These are phyloP conservation scores for Macrobrachium rosenbergii DNA, from an alignment of 1,140 invertebrate species.

Conservation along the genomic window DNA sequence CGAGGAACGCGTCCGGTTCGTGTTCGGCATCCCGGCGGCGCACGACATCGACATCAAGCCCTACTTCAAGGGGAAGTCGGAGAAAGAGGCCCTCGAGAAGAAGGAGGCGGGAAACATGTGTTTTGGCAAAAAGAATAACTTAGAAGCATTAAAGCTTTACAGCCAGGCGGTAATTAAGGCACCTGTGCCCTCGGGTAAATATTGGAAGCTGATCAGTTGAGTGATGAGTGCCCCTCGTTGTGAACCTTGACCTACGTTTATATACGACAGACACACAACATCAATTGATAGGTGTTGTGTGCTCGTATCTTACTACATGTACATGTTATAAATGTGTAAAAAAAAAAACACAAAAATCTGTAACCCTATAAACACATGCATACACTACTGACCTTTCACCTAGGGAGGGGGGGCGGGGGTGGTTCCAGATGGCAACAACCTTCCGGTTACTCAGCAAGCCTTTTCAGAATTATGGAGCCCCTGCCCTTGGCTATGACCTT, in stretches of 20 bases:
- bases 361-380: no score
- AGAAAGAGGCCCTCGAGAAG: slow-evolving; percentile 75
- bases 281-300: background rate
- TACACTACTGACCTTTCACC: no score
- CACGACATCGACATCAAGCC: slow-evolving; percentile 67
- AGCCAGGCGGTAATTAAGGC: slow-evolving; percentile 78
- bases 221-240: slow-evolving; percentile 24
- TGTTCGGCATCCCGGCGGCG: slow-evolving; percentile 67
- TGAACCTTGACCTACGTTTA: background rate
- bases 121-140: slow-evolving; percentile 83
- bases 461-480: no score
- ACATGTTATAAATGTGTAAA: background rate
- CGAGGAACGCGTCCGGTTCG: slow-evolving; percentile 68
- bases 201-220: slow-evolving; percentile 74
- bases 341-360: no score
- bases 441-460: no score
- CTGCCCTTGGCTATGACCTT: no score
- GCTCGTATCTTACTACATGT: background rate
- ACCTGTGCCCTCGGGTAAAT: slow-evolving; percentile 73
- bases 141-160: slow-evolving; percentile 82
- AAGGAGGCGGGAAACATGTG: slow-evolving; percentile 84
- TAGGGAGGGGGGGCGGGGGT: no score
- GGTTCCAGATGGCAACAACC: no score
- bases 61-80: slow-evolving; percentile 75
- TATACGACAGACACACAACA: no score